Percentiles rank a stretch among this genome's conserved stretches.
Evolutionary conservation across 1,140 invertebrate genomes (phyloP).

Genomic region (Atopsyche davidsoni): DNA sequence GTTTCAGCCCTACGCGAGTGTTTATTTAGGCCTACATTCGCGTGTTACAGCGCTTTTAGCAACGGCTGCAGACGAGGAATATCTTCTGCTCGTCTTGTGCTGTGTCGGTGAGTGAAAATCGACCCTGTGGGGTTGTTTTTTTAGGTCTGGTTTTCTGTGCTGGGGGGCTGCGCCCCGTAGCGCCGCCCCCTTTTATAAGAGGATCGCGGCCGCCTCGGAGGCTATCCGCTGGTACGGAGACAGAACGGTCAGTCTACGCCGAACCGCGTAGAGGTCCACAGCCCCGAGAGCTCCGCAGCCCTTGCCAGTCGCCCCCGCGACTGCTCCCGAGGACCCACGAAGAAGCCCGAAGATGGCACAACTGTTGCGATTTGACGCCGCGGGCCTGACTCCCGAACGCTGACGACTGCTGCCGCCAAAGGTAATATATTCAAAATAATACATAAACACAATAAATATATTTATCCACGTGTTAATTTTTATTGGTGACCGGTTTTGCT

Average conservation of each 20-base stretch:
- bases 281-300: constrained; percentile 24
- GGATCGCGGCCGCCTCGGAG: neutral
- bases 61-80: too few relatives aligned
- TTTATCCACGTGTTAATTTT: too few relatives aligned
- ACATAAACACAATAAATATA: neutral
- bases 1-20: too few relatives aligned
- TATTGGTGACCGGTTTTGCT: neutral
- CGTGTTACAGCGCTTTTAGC: too few relatives aligned
- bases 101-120: too few relatives aligned
- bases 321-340: neutral
- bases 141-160: too few relatives aligned
- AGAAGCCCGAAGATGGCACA: constrained; percentile 35
- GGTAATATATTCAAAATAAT: constrained; percentile 31
- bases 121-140: too few relatives aligned
- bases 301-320: neutral
- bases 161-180: too few relatives aligned
- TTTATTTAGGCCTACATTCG: too few relatives aligned
- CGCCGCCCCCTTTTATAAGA: constrained; percentile 7
- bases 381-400: constrained; percentile 46
- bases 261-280: constrained; percentile 15
- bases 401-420: constrained; percentile 47
- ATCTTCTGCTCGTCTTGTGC: too few relatives aligned
- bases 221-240: neutral
- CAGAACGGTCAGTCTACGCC: constrained; percentile 17
- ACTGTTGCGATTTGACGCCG: constrained; percentile 42